These are phyloP conservation scores for Vanessa cardui DNA, from an alignment of 2,888 invertebrate species.

Conservation along the genomic window DNA sequence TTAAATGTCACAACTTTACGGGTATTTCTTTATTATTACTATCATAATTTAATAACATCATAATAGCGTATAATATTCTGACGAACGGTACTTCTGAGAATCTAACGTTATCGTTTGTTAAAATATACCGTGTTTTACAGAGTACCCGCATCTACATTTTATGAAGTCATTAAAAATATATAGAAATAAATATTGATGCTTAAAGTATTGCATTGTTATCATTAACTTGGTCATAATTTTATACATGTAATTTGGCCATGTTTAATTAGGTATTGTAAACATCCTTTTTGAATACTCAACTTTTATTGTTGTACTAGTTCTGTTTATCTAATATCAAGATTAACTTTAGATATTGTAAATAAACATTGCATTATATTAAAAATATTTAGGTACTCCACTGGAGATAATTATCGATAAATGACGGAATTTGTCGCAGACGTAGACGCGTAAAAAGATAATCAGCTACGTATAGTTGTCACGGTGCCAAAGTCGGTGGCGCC, in stretches of 20 bases:
- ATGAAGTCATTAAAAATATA: too few relatives aligned
- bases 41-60: too few relatives aligned
- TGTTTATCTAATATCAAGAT: neutral
- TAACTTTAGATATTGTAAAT: constrained; percentile 25
- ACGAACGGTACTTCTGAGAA: too few relatives aligned
- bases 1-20: too few relatives aligned
- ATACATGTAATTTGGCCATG: neutral
- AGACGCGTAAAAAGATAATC: constrained; percentile 70
- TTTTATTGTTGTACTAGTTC: neutral
- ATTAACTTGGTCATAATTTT: neutral
- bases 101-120: too few relatives aligned
- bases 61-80: too few relatives aligned
- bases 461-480: constrained; percentile 69
- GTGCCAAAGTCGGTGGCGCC: constrained; percentile 73
- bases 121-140: too few relatives aligned
- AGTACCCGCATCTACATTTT: too few relatives aligned
- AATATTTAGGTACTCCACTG: constrained; percentile 16
- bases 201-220: too few relatives aligned
- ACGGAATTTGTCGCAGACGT: constrained; percentile 51
- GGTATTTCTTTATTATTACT: too few relatives aligned
- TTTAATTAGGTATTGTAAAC: neutral
- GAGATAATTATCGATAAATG: constrained; percentile 32
- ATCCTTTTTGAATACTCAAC: neutral
- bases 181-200: too few relatives aligned
- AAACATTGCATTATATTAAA: constrained; percentile 22